These are phyloP conservation scores for Nomada fucata DNA, from an alignment of 2,888 invertebrate species.

Conservation along the genomic window DNA sequence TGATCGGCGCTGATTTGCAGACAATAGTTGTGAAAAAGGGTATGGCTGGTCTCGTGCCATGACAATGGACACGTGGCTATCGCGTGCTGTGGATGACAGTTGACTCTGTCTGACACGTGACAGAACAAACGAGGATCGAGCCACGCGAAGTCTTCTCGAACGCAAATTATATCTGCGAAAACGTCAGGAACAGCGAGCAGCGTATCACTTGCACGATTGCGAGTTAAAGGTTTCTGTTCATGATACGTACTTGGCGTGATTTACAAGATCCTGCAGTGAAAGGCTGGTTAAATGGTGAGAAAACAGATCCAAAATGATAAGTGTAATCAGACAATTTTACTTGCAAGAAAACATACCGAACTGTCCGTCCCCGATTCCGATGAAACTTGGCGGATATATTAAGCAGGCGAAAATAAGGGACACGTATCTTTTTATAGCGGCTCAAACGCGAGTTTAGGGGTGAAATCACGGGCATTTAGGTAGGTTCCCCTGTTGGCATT, in stretches of 20 bases:
- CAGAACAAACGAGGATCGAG: slow-evolving; percentile 68
- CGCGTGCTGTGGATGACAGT: slow-evolving; percentile 73
- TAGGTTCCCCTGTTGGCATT: too few relatives aligned
- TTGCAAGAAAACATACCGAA: too few relatives aligned
- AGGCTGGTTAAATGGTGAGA: not conserved
- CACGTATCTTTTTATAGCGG: too few relatives aligned
- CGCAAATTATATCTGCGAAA: slow-evolving; percentile 59
- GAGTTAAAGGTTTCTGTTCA: not conserved
- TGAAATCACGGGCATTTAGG: too few relatives aligned
- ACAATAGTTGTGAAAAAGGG: slow-evolving; percentile 73
- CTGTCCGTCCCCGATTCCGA: too few relatives aligned
- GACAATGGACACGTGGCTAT: slow-evolving; percentile 73
- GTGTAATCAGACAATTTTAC: too few relatives aligned
- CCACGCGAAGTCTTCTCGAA: slow-evolving; percentile 28
- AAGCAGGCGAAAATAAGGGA: too few relatives aligned
- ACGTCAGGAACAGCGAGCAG: slow-evolving; percentile 44
- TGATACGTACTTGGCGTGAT: slow-evolving; percentile 8
- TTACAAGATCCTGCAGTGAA: not conserved
- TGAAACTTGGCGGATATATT: too few relatives aligned
- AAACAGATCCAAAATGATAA: not conserved
- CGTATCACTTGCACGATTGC: slow-evolving; percentile 32
- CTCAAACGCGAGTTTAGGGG: too few relatives aligned
- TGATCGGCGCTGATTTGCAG: slow-evolving; percentile 73
- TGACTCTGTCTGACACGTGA: slow-evolving; percentile 71
- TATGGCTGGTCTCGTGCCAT: slow-evolving; percentile 61